Evolutionary conservation across 2,797 vertebrate genomes (phyloP).

Genomic region (Streptopelia turtur): DNA sequence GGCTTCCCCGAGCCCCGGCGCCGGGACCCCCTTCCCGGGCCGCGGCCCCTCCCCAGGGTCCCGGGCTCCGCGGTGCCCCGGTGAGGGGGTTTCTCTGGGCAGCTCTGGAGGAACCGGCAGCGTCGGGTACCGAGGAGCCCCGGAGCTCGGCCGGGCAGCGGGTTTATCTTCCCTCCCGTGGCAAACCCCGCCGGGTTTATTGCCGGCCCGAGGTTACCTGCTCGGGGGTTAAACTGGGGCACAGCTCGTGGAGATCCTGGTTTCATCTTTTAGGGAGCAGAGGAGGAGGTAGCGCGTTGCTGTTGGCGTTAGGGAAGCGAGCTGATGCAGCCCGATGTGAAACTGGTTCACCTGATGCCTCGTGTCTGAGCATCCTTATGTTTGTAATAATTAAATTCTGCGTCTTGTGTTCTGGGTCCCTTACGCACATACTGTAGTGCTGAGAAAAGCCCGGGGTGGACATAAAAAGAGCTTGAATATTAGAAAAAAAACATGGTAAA

Average conservation of each 20-base stretch:
- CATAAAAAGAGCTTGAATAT: fast-evolving
- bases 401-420: fast-evolving
- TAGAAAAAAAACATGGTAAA: background rate
- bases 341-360: fast-evolving
- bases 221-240: background rate
- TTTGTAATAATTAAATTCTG: background rate
- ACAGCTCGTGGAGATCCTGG: background rate
- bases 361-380: background rate
- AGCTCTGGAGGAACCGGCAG: background rate
- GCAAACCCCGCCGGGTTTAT: fast-evolving
- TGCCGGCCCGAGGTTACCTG: background rate
- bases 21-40: background rate
- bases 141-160: background rate
- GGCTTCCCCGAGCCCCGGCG: background rate
- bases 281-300: background rate
- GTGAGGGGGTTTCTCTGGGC: background rate
- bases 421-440: fast-evolving
- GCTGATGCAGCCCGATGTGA: background rate
- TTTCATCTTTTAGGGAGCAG: background rate
- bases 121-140: too few species aligned
- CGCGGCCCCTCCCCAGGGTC: background rate
- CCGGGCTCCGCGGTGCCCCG: background rate
- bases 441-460: background rate
- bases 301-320: fast-evolving
- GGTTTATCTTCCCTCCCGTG: background rate